phyloP scores from a whole-genome alignment of 2,888 invertebrate species.

The Drosophila rubida region DNA sequence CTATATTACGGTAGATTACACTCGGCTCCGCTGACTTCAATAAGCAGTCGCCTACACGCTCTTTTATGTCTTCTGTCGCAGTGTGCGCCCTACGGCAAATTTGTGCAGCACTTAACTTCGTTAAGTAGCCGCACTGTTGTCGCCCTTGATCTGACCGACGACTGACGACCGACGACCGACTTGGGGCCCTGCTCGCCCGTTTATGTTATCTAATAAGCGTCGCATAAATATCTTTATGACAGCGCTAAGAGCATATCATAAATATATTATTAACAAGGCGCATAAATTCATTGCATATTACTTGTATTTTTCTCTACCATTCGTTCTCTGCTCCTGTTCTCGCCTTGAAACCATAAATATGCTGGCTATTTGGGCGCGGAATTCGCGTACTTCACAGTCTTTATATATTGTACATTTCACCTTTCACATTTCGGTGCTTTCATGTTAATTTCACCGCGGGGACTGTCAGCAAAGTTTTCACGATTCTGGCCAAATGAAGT shows the following conservation, averaged over 20 bases:
- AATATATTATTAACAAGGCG: slow-evolving; percentile 35
- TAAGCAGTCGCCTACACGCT: slow-evolving; percentile 32
- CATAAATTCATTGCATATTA: slow-evolving; percentile 26
- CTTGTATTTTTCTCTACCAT: neutral
- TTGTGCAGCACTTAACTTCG: slow-evolving; percentile 65
- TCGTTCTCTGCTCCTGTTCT: neutral
- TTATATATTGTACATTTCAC: neutral
- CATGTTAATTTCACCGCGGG: neutral
- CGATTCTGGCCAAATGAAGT: slow-evolving; percentile 9
- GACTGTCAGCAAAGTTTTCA: slow-evolving; percentile 11
- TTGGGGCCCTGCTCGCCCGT: slow-evolving; percentile 33
- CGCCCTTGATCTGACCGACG: slow-evolving; percentile 25
- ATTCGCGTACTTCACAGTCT: neutral
- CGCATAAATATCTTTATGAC: slow-evolving; percentile 52
- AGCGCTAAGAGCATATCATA: slow-evolving; percentile 48
- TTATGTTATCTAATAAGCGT: slow-evolving; percentile 69
- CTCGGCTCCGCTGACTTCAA: slow-evolving; percentile 29
- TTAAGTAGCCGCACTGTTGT: slow-evolving; percentile 61
- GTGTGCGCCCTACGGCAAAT: slow-evolving; percentile 58
- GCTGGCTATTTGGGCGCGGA: neutral
- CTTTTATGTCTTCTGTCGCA: slow-evolving; percentile 39
- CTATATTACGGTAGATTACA: slow-evolving; percentile 49
- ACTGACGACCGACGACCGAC: slow-evolving; percentile 15
- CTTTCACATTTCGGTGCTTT: slow-evolving; percentile 4
- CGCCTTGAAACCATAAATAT: neutral